A percentile compares a stretch with the other conserved stretches of the same genome.
Evolutionary conservation across 30 jellyfish, hydroid and myxozoan species (phyloP).

Genomic region (Aurelia sp.): DNA sequence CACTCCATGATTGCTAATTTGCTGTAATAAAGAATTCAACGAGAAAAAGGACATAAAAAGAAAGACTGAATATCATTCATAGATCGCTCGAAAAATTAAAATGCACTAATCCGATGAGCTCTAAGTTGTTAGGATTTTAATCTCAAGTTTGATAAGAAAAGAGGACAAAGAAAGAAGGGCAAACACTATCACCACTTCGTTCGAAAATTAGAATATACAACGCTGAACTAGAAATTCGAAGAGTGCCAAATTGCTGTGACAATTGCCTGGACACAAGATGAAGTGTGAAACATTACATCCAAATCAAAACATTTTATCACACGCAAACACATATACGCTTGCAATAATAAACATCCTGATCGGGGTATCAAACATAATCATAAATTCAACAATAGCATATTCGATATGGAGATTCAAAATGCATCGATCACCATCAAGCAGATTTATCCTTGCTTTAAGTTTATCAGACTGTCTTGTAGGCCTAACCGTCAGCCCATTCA

Average conservation of each 20-base stretch:
- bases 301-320: conserved; percentile 35
- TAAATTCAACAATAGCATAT: conserved; percentile 18
- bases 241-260: background rate
- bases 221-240: background rate
- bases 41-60: too few species aligned
- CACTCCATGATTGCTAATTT: too few species aligned
- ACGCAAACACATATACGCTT: conserved; percentile 33
- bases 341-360: conserved; percentile 29
- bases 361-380: conserved; percentile 25
- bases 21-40: too few species aligned
- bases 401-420: conserved; percentile 25
- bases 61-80: too few species aligned
- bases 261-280: conserved; percentile 12
- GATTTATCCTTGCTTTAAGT: conserved; percentile 27
- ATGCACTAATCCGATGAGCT: too few species aligned
- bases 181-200: too few species aligned
- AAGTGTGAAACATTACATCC: conserved; percentile 65
- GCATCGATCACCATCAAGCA: conserved; percentile 11
- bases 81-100: too few species aligned
- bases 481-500: conserved; percentile 30
- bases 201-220: too few species aligned
- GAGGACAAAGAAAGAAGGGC: background rate
- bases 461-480: conserved; percentile 51
- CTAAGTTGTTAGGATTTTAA: background rate
- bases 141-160: background rate